Percentiles rank a stretch among this genome's conserved stretches.
Conservation (phyloP, 1,140 invertebrate genomes). For the Aphelenchoides avenae region DNA sequence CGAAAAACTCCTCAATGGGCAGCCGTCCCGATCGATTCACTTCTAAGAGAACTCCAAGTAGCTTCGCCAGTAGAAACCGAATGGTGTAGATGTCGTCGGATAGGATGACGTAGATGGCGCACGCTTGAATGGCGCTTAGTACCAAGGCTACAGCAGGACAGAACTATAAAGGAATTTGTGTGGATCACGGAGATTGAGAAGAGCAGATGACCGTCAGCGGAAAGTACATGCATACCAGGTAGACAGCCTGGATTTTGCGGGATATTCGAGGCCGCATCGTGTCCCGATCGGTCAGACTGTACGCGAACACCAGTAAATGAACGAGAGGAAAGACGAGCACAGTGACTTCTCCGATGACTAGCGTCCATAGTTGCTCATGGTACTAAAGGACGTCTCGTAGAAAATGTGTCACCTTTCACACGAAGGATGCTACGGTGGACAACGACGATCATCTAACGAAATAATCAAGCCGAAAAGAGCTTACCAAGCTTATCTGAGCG, state of each 20-base stretch:
- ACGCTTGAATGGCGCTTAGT: slow-evolving; percentile 40
- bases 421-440: too few species aligned
- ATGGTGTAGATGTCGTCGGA: slow-evolving; percentile 50
- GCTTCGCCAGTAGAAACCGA: slow-evolving; percentile 44
- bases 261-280: slow-evolving; percentile 22
- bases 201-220: not conserved
- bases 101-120: slow-evolving; percentile 44
- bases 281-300: slow-evolving; percentile 42
- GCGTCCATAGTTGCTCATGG: slow-evolving; percentile 49
- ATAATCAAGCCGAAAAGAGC: too few species aligned
- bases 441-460: too few species aligned
- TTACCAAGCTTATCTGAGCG: slow-evolving; percentile 47
- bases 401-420: too few species aligned
- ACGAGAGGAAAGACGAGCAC: slow-evolving; percentile 44
- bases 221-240: slow-evolving; percentile 40
- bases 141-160: slow-evolving; percentile 45
- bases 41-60: slow-evolving; percentile 35
- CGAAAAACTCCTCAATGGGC: slow-evolving; percentile 49
- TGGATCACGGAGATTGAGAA: too few species aligned
- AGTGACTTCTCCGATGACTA: slow-evolving; percentile 49
- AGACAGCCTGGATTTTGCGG: slow-evolving; percentile 37
- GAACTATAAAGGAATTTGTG: too few species aligned
- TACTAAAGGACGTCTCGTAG: slow-evolving; percentile 49
- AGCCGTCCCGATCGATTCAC: slow-evolving; percentile 39
- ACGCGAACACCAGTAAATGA: slow-evolving; percentile 46